These are phyloP conservation scores for Epinephelus moara DNA, from an alignment of 2,113 vertebrate genomes.

Conservation along the genomic window DNA sequence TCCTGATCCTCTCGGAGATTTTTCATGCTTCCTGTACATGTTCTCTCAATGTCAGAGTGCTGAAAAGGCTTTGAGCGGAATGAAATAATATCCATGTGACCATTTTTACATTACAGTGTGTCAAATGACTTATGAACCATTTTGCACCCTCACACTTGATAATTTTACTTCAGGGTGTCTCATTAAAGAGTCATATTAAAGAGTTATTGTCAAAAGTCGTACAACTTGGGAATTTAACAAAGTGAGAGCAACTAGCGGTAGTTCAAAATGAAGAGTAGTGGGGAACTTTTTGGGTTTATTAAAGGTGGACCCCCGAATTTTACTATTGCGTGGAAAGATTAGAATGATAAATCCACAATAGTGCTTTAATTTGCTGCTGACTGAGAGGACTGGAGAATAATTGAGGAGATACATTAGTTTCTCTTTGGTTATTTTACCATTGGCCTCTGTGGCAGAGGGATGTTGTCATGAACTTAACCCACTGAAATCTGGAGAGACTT, in stretches of 20 bases:
- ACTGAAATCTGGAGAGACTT: too few species aligned
- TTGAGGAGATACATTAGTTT: neutral
- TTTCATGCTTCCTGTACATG: neutral
- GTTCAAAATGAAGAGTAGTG: neutral
- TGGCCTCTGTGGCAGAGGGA: neutral
- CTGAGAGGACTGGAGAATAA: neutral
- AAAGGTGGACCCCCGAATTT: neutral
- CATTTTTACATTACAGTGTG: constrained; percentile 2
- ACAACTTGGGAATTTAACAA: constrained; percentile 4
- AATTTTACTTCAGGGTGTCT: neutral
- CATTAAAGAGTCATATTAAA: constrained; percentile 23
- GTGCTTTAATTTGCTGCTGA: neutral
- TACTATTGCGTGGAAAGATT: neutral
- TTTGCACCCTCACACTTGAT: constrained; percentile 1
- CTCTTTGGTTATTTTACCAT: neutral
- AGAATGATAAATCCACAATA: neutral
- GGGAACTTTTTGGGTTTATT: neutral
- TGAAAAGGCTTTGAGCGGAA: constrained; percentile 15
- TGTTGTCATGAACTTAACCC: neutral
- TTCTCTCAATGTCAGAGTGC: constrained; percentile 1
- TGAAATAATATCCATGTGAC: constrained; percentile 2
- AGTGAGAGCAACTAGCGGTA: neutral
- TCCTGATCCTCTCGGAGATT: neutral
- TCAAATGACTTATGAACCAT: constrained; percentile 45
- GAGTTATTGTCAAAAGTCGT: constrained; percentile 25